phyloP scores from a whole-genome alignment of 2,888 invertebrate species.

The Leuctra nigra region DNA sequence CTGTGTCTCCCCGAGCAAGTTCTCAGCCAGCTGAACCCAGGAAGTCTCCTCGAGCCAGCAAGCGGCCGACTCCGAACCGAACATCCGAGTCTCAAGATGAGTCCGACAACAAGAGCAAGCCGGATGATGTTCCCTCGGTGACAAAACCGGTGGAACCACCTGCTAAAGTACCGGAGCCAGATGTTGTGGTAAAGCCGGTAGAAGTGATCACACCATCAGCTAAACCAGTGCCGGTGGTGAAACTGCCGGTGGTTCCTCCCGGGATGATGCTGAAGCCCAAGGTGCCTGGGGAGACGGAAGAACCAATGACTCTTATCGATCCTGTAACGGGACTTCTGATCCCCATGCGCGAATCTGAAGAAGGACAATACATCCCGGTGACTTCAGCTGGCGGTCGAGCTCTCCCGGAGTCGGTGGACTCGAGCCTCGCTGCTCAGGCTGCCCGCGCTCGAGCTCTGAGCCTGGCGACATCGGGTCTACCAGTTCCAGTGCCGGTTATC shows the following conservation, averaged over 20 bases:
- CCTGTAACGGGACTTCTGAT: slow-evolving; percentile 66
- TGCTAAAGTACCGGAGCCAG: background rate
- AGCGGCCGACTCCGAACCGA: slow-evolving; percentile 13
- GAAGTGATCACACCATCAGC: slow-evolving; percentile 29
- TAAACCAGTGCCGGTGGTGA: slow-evolving; percentile 28
- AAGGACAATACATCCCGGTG: slow-evolving; percentile 58
- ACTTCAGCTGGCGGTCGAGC: slow-evolving; percentile 16
- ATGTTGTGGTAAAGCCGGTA: background rate
- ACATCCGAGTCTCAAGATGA: slow-evolving; percentile 26
- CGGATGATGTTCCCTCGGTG: slow-evolving; percentile 25
- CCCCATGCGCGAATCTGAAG: slow-evolving; percentile 63
- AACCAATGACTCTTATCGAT: slow-evolving; percentile 62
- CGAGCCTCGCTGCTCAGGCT: background rate
- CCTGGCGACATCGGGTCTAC: slow-evolving; percentile 21
- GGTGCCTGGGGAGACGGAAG: slow-evolving; percentile 36
- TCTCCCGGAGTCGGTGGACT: slow-evolving; percentile 9
- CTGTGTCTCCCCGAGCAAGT: background rate
- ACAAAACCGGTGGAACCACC: slow-evolving; percentile 31
- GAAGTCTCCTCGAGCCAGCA: slow-evolving; percentile 26
- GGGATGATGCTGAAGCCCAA: slow-evolving; percentile 5
- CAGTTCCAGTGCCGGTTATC: slow-evolving; percentile 23
- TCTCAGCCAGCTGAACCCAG: slow-evolving; percentile 21
- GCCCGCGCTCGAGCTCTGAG: slow-evolving; percentile 14
- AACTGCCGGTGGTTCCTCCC: background rate
- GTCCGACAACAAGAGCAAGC: slow-evolving; percentile 10